Base-by-base conservation (phyloP, 2,113 vertebrate species). In the Amphiprion percula region DNA sequence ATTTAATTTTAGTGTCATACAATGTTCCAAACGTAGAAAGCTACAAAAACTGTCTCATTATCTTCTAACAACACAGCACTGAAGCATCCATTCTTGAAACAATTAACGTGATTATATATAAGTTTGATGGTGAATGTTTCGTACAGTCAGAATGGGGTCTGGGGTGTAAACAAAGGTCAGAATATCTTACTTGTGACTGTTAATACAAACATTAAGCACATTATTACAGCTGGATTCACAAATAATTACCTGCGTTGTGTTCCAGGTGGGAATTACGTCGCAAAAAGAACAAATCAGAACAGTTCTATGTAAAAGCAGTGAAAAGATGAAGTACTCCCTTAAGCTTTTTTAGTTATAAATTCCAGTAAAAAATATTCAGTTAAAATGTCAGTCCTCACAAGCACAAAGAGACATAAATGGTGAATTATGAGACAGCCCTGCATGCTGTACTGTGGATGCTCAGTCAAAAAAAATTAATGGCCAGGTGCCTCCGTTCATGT, bases 401-500 rank as follows among this genome's bases (percentile, higher is more conserved):
- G 6, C 11, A 28, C 24, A 28, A 12, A 17, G 17, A 55, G 62
- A 61, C 49, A 70, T 63, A 30, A 71, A 67, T 41, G 39, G 41
- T 37, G 41, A 82, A 52, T 46, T 26, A 52, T 86, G 67, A 47
- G 72, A 68, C 24, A 19, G 60, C 46, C 24, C 19, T 47, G 49
- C 28, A 52, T 46, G 26, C 17, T 53, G 30, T 76, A 21, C 3
- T 28, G 56, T 74, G 0, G 11, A 41, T 21, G 26, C 68, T 56
- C 24, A 10, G 58, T 56, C 7, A 24, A 46, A 23, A 75, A 41
- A 73, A 79, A 66, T 72, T 33, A 85, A 78, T 59, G 71, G 10
- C 14, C 74, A 88, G 71, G 71, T 80, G 73, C 49, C 10, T 72
- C 74, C 44, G 80, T 83, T 84, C 65, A 71, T n/a, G 70, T 16